phyloP scores from a whole-genome alignment of 2,113 vertebrate species.

The Chaetura pelagica region DNA sequence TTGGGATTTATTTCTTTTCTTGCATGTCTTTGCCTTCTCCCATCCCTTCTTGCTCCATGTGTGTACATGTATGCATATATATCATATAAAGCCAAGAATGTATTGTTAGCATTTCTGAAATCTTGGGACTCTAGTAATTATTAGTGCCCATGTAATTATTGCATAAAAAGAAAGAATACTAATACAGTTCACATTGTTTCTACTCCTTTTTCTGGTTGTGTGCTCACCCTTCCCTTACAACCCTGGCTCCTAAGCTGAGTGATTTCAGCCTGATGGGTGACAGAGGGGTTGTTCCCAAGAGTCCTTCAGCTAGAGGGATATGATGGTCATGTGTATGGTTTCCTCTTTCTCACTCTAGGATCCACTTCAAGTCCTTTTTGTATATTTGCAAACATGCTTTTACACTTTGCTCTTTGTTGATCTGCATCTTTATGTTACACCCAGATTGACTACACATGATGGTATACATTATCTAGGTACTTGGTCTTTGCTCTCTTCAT shows the following conservation, averaged over 20 bases:
- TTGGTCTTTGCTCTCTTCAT: not conserved
- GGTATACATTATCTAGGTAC: not conserved
- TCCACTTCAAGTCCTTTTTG: not conserved
- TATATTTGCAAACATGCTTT: not conserved
- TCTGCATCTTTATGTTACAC: not conserved
- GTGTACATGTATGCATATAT: not conserved
- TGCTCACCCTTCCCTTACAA: not conserved
- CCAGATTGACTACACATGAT: not conserved
- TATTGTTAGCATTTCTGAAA: not conserved
- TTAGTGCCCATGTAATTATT: not conserved
- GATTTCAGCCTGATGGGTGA: not conserved
- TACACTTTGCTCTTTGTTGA: not conserved
- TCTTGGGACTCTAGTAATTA: not conserved
- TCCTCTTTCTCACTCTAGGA: not conserved
- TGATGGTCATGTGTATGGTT: not conserved
- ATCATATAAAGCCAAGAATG: not conserved
- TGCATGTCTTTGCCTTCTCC: not conserved
- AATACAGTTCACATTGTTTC: not conserved
- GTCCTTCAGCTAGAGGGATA: not conserved
- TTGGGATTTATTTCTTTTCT: not conserved
- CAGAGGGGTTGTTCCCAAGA: not conserved
- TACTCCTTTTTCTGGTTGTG: not conserved
- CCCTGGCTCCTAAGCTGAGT: not conserved
- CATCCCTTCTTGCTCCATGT: rapidly evolving
- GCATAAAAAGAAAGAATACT: not conserved